Evolutionary conservation across 1,140 invertebrate species (phyloP), one percentile per base, ranked within the genome.

Genomic region (Drosophila bipectinata): DNA sequence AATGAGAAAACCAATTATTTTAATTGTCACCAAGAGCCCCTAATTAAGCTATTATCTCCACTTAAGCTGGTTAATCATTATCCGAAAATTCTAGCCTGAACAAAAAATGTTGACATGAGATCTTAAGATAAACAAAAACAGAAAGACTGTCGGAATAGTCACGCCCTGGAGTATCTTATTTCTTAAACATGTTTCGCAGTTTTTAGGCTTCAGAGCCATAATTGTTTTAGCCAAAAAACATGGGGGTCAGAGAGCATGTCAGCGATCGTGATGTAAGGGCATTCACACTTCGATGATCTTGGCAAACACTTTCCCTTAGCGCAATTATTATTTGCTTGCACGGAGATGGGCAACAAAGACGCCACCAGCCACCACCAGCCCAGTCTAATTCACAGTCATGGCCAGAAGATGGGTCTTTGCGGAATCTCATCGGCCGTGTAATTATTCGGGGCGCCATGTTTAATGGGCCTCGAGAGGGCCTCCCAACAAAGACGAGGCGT

Each of bases 371-470:
- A 8, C 6, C 8, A 7, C 14, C 24, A 8, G 21, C 47, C 21
- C 6, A 18, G 49, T 34, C 30, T 52, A 51, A 55, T 73, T 72
- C 71, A 73, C 58, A 74, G 72, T 72, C 59, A 69, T 45, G 64
- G 64, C 41, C 51, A 57, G 21, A 49, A 55, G 68, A 55, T 53
- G 66, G 26, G 59, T 37, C 44, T 21, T 21, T 8, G 59, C 71
- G 64, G 63, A 63, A 61, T 59, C 72, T 49, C 72, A 60, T 67
- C 54, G 73, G 62, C 48, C 72, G 72, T 76, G 56, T 76, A 76
- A 76, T 76, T 76, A 73, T 73, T 75, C 51, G 54, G 34, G 51
- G 47, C 72, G 72, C 53, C 69, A 73, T 74, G 52, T 74, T 74
- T 74, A 74, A 74, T 74, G 69, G 71, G 47, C 72, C 69, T 44